Conservation (phyloP, 2,797 vertebrate genomes). For the Rhodeus uyekii region DNA sequence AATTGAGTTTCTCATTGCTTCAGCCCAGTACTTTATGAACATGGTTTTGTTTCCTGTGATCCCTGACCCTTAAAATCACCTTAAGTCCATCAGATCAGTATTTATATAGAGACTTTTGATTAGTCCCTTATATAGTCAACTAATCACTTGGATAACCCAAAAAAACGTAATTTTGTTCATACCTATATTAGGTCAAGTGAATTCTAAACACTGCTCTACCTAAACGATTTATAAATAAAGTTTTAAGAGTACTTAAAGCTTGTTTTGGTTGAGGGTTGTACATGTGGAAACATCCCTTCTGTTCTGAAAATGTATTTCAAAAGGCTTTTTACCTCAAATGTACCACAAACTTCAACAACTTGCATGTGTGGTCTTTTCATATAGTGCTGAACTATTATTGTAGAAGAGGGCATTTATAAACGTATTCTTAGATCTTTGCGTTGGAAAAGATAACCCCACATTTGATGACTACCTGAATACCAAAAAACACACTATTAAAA, state of each 20-base stretch:
- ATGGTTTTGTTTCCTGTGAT: neutral
- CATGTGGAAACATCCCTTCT: neutral
- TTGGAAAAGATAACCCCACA: neutral
- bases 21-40: neutral
- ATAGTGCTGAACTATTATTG: neutral
- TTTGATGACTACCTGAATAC: neutral
- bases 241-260: neutral
- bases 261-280: neutral
- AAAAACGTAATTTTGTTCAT: neutral
- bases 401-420: neutral
- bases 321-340: neutral
- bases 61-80: neutral
- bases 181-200: neutral
- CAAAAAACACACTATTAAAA: neutral
- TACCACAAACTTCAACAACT: neutral
- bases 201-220: neutral
- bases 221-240: neutral
- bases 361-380: neutral
- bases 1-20: neutral
- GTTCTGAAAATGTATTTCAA: neutral
- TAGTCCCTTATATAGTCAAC: neutral
- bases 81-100: neutral
- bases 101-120: neutral
- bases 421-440: constrained; percentile 5
- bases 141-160: neutral